These are phyloP conservation scores for Orthochromis malagaraziensis DNA, from an alignment of 2,113 vertebrate genomes.

Conservation along the genomic window DNA sequence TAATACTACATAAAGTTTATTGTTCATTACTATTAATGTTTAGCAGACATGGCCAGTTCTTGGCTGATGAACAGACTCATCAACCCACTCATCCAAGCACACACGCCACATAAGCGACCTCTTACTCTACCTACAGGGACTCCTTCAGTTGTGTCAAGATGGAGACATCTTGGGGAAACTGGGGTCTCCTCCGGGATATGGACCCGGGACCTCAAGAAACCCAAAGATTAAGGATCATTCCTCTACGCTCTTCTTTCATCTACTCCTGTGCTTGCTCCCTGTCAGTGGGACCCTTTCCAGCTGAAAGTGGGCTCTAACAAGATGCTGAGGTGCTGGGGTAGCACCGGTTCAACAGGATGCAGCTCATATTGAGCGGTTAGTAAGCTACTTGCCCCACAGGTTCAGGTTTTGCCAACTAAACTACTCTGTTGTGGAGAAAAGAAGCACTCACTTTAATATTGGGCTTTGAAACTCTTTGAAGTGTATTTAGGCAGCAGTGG, in stretches of 20 bases:
- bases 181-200: background rate
- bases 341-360: background rate
- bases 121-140: background rate
- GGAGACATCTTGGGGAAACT: accelerated
- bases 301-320: background rate
- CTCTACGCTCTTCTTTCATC: background rate
- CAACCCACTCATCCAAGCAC: background rate
- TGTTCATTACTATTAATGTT: background rate
- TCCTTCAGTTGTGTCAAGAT: background rate
- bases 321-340: background rate
- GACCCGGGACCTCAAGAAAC: accelerated
- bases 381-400: background rate
- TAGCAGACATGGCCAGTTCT: too few relatives aligned
- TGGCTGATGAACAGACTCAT: too few relatives aligned
- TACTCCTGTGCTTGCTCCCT: background rate
- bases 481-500: background rate
- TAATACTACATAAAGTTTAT: background rate
- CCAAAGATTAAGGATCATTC: accelerated
- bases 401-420: background rate
- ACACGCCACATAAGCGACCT: background rate
- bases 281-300: background rate
- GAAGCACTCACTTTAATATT: background rate
- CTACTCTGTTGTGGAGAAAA: background rate
- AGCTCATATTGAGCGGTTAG: accelerated
- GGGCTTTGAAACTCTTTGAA: background rate